Percentiles rank a stretch among this genome's conserved stretches.
phyloP scores from a whole-genome alignment of 2,797 vertebrate species.

The Myripristis murdjan region DNA sequence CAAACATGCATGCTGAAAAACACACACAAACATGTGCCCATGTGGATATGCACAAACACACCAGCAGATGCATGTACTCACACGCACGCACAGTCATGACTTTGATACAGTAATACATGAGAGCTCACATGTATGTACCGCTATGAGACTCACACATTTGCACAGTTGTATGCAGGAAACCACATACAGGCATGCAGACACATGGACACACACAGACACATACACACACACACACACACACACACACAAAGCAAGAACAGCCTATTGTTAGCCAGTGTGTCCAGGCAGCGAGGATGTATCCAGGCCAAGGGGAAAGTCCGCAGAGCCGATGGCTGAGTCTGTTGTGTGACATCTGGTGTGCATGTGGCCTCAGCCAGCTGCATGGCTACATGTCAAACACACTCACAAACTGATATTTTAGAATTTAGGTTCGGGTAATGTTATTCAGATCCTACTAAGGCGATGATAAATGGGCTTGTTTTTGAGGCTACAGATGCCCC shows the following conservation, averaged over 20 bases:
- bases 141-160: neutral
- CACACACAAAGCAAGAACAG: slow-evolving; percentile 42
- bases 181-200: slow-evolving; percentile 33
- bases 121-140: neutral
- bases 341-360: slow-evolving; percentile 77
- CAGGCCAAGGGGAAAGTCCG: slow-evolving; percentile 77
- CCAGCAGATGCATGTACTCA: neutral
- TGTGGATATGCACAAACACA: slow-evolving; percentile 22
- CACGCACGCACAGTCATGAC: too few species aligned
- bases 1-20: slow-evolving; percentile 32
- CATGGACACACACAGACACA: slow-evolving; percentile 2
- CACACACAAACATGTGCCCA: slow-evolving; percentile 14
- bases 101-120: too few species aligned
- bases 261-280: slow-evolving; percentile 67
- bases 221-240: neutral
- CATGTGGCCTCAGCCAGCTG: slow-evolving; percentile 70
- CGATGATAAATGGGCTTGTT: slow-evolving; percentile 58
- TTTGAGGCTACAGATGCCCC: slow-evolving; percentile 42
- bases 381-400: slow-evolving; percentile 66
- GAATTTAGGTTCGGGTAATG: slow-evolving; percentile 33
- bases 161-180: slow-evolving; percentile 50
- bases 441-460: slow-evolving; percentile 29
- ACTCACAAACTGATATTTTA: slow-evolving; percentile 54
- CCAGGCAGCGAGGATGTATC: slow-evolving; percentile 63
- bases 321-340: slow-evolving; percentile 61